Evolutionary conservation across 2,797 vertebrate genomes (phyloP).

Genomic region (Furcifer pardalis): DNA sequence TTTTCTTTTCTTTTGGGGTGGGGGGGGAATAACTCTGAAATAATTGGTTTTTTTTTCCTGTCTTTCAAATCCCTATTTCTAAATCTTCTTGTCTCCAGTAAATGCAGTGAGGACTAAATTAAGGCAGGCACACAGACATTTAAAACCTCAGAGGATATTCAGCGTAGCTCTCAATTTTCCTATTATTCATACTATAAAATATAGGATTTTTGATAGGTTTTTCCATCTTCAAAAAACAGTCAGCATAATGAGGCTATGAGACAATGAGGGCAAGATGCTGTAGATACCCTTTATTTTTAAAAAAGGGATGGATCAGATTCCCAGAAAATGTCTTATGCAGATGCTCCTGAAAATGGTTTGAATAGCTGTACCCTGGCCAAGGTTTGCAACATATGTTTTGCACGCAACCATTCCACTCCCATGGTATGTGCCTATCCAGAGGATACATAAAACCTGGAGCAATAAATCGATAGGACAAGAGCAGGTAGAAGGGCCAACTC

Average conservation of each 20-base stretch:
- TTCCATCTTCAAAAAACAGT: not conserved
- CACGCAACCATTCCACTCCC: not conserved
- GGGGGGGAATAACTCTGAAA: not conserved
- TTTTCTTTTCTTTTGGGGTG: too few relatives aligned
- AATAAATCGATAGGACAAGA: conserved; percentile 9
- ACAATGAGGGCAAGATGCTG: not conserved
- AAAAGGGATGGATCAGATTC: not conserved
- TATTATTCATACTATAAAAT: not conserved
- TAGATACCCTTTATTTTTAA: not conserved
- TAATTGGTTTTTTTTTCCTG: not conserved
- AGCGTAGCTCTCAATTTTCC: not conserved
- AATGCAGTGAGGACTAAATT: not conserved
- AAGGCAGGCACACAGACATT: not conserved
- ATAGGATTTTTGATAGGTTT: not conserved
- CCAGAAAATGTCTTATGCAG: not conserved
- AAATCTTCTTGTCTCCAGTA: not conserved
- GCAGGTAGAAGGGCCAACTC: not conserved
- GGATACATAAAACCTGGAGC: conserved; percentile 4
- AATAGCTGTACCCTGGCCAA: not conserved
- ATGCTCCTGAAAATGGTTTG: not conserved
- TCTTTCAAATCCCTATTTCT: not conserved
- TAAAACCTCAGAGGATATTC: not conserved
- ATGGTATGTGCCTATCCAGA: not conserved
- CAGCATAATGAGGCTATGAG: not conserved
- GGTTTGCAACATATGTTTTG: conserved; percentile 10